These are phyloP conservation scores for Hystrix brachyura DNA, from an alignment of 2,113 vertebrate species.

Conservation along the genomic window DNA sequence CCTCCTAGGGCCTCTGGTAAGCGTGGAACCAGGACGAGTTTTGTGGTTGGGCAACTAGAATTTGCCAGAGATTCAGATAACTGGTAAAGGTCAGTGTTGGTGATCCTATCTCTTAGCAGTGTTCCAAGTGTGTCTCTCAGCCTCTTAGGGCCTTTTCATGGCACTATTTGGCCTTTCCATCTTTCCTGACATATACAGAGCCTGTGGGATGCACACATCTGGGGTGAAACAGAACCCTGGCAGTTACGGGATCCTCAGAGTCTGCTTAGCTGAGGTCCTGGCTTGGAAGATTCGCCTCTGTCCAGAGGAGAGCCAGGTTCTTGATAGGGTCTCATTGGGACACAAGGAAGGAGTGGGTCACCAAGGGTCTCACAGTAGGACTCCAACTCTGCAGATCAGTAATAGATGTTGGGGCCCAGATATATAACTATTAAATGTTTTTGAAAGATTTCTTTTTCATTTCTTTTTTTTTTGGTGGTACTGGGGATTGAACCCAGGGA, in stretches of 20 bases:
- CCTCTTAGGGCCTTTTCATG: not conserved
- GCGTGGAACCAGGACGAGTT: accelerated
- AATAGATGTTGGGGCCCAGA: not conserved
- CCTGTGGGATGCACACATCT: not conserved
- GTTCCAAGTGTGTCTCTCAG: not conserved
- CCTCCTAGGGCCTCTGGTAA: not conserved
- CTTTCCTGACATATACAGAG: accelerated
- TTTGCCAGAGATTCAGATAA: not conserved
- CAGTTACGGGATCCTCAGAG: accelerated
- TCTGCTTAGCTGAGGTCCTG: not conserved
- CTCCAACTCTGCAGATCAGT: not conserved
- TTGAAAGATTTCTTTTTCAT: not conserved
- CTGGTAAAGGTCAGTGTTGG: not conserved
- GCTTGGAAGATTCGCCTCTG: not conserved
- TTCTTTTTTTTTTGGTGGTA: not conserved
- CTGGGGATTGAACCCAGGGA: not conserved
- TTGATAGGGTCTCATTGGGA: not conserved
- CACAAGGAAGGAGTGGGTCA: accelerated
- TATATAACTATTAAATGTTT: not conserved
- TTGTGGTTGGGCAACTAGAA: not conserved
- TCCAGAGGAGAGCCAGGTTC: not conserved
- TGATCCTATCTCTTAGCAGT: not conserved
- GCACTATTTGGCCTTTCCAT: not conserved
- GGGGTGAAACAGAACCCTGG: accelerated
- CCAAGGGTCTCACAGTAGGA: not conserved